These are phyloP conservation scores for Linyphia triangularis DNA, from an alignment of 2,888 invertebrate genomes.

Conservation along the genomic window DNA sequence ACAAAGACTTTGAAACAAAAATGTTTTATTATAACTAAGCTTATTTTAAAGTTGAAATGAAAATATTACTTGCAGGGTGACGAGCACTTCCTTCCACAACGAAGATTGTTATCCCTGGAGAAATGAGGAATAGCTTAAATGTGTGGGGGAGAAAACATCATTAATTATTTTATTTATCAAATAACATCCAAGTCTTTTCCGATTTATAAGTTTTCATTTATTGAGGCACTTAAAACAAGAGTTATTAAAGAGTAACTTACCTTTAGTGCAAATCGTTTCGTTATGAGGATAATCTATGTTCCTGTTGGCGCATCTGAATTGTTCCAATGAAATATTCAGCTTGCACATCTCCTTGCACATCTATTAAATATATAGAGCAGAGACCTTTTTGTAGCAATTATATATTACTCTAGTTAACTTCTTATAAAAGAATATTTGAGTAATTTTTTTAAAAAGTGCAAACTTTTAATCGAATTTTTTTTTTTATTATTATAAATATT, in stretches of 20 bases:
- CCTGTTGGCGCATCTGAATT: conserved; percentile 43
- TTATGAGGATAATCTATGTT: conserved; percentile 66
- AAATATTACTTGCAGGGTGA: conserved; percentile 58
- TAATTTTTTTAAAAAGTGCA: background rate
- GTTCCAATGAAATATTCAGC: conserved; percentile 31
- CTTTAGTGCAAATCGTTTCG: conserved; percentile 40
- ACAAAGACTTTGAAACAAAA: too few relatives aligned
- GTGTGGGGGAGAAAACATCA: background rate
- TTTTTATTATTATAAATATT: background rate
- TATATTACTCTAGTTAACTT: too few relatives aligned
- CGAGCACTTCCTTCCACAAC: conserved; percentile 37
- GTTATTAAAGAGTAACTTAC: conserved; percentile 27
- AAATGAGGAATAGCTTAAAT: conserved; percentile 34
- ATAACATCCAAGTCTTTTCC: too few relatives aligned
- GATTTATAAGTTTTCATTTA: too few relatives aligned
- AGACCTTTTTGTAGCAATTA: background rate
- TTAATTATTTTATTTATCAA: too few relatives aligned
- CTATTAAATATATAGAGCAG: background rate
- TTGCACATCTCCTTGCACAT: conserved; percentile 71
- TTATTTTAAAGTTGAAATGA: background rate
- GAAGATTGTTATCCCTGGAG: background rate
- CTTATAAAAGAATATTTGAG: background rate
- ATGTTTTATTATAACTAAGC: too few relatives aligned
- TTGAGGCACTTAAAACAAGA: too few relatives aligned
- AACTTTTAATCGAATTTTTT: background rate